A percentile compares a stretch with the other conserved stretches of the same genome.
Conservation (phyloP, 2,797 vertebrate genomes). For the Microctenopoma lineatum region DNA sequence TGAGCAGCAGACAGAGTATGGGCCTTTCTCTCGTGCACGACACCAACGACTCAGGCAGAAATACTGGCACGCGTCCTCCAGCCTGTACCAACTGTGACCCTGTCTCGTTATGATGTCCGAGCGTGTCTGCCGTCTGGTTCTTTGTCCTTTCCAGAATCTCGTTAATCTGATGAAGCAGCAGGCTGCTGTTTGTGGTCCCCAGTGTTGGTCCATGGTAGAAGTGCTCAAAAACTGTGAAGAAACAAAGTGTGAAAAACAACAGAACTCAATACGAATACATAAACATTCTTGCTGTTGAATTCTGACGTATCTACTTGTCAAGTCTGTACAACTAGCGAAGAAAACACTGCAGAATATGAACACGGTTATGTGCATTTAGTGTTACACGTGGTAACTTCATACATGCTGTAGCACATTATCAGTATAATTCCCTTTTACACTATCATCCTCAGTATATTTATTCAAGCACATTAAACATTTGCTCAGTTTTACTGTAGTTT, state of each 20-base stretch:
- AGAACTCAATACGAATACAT: background rate
- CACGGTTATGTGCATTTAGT: background rate
- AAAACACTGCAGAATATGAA: background rate
- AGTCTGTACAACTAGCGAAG: background rate
- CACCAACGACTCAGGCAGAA: conserved; percentile 65
- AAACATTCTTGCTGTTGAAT: background rate
- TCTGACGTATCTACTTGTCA: background rate
- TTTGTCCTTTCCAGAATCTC: conserved; percentile 62
- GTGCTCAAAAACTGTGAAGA: conserved; percentile 87
- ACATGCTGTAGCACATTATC: background rate
- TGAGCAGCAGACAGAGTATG: conserved; percentile 91
- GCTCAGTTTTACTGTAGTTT: conserved; percentile 17
- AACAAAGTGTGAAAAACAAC: conserved; percentile 6
- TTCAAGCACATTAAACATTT: background rate
- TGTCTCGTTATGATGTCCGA: background rate
- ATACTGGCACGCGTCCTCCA: conserved; percentile 18
- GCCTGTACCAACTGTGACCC: conserved; percentile 9
- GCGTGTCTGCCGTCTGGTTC: conserved; percentile 36
- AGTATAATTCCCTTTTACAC: background rate
- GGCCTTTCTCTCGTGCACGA: conserved; percentile 86
- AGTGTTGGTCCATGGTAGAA: conserved; percentile 81
- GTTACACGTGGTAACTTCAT: background rate
- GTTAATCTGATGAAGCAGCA: conserved; percentile 70
- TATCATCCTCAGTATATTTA: conserved; percentile 18
- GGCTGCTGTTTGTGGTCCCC: conserved; percentile 69